Base-by-base conservation (phyloP, 2,888 invertebrate species). In the Melikaiella ostensackeni region DNA sequence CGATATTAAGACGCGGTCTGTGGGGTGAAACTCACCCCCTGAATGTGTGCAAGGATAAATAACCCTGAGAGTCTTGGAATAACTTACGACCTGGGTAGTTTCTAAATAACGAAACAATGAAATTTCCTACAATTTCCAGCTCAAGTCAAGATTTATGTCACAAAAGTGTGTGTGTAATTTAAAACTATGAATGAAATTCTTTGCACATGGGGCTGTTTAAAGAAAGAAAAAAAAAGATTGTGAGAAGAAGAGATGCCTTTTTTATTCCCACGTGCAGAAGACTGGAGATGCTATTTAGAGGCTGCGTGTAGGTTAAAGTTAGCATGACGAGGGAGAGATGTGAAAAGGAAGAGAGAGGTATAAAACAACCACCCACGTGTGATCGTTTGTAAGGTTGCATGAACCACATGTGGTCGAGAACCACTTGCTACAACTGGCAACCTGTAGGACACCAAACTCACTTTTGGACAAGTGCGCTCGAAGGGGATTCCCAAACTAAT, bases 1-100 rank as follows among this genome's bases (percentile, higher is more conserved):
- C 80, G 82, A 86, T 88, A 90, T 89, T 88, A 89, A 90, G 88
- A 90, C 85, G 88, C 86, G 90, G 89, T 89, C 82, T 84, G 81
- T 80, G 83, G 82, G 84, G 85, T 82, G 84, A 84, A 84, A 87
- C 86, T 87, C 87, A 86, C 84, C 86, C 85, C 76, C 75, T 77
- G 75, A 76, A 38, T 75, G 38, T 42, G 74, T 61, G 84, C 81
- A 82, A 86, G 86, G 89, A 91, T 90, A 90, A 90, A 91, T 90
- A 90, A 88, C 88, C 86, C 84, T 76, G 90, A 88, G 89, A 86
- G 87, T 83, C 84, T 82, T 85, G 83, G 90, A 89, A 91, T 91
- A 91, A 89, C 88, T 82, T 81, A 81, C 80, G 38, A 59, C 62
- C 75, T 38, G 66, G 21, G 24, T 46, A 70, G 46, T 70, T 70